Percentiles rank a stretch among this genome's conserved stretches.
Evolutionary conservation across 1,140 invertebrate species (phyloP).

Genomic region (Anastrepha ludens): DNA sequence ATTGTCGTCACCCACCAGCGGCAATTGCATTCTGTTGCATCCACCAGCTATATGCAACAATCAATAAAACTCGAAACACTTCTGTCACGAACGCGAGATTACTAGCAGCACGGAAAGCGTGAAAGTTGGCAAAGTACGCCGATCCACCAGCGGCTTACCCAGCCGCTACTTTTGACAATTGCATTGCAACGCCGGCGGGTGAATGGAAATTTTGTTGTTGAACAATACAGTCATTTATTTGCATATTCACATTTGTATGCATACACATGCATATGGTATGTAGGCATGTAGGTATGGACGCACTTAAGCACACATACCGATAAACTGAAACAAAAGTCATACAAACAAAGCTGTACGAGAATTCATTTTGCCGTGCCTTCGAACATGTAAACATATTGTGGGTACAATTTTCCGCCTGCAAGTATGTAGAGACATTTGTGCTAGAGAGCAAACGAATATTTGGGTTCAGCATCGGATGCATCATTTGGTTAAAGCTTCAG

Average conservation of each 20-base stretch:
- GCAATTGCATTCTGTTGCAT: slow-evolving; percentile 36
- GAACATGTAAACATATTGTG: neutral
- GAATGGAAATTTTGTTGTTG: slow-evolving; percentile 3
- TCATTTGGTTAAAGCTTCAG: too few relatives aligned
- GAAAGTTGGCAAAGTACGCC: slow-evolving; percentile 12
- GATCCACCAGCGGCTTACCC: neutral
- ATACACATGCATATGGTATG: neutral
- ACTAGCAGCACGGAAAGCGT: neutral
- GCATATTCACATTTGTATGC: neutral
- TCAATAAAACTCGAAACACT: slow-evolving; percentile 42
- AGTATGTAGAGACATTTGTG: too few relatives aligned
- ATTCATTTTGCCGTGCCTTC: neutral
- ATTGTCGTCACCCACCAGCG: slow-evolving; percentile 33
- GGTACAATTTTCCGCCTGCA: neutral
- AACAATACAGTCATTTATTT: slow-evolving; percentile 43
- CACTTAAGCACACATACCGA: too few relatives aligned
- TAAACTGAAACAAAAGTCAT: too few relatives aligned
- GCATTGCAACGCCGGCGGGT: slow-evolving; percentile 20
- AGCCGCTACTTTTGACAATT: slow-evolving; percentile 5
- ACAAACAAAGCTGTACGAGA: too few relatives aligned
- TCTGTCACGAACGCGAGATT: slow-evolving; percentile 30
- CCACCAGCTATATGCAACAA: neutral
- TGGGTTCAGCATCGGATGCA: too few relatives aligned
- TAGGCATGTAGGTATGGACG: too few relatives aligned
- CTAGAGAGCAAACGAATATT: too few relatives aligned